Conservation (phyloP, 2,888 invertebrate genomes). For the Dynastes tityus region DNA sequence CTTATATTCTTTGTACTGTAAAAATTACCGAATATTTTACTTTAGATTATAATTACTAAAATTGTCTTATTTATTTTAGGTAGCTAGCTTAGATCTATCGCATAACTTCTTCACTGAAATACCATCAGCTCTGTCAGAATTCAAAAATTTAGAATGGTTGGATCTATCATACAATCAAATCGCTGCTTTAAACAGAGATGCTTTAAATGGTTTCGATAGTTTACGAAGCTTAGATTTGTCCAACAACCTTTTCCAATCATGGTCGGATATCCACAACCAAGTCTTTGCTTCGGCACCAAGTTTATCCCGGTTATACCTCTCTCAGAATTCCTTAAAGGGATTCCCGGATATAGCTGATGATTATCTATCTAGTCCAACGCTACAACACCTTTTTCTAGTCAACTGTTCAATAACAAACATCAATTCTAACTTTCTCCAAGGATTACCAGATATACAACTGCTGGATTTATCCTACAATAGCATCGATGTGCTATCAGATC, state of each 20-base stretch:
- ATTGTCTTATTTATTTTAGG: constrained; percentile 70
- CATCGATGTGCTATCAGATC: constrained; percentile 53
- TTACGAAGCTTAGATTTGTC: constrained; percentile 77
- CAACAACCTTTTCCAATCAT: constrained; percentile 75
- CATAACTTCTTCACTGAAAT: constrained; percentile 76
- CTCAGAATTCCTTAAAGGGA: constrained; percentile 74
- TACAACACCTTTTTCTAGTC: constrained; percentile 76
- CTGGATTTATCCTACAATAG: constrained; percentile 54
- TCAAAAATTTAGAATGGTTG: constrained; percentile 72
- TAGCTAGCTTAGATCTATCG: constrained; percentile 77
- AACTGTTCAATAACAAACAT: constrained; percentile 75
- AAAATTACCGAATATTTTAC: no score
- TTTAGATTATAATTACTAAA: constrained; percentile 10
- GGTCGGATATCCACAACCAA: constrained; percentile 75
- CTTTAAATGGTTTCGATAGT: constrained; percentile 73
- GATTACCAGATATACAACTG: constrained; percentile 48
- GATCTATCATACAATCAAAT: constrained; percentile 71
- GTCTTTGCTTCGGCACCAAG: constrained; percentile 71
- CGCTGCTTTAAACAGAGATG: constrained; percentile 59
- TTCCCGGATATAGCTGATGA: constrained; percentile 59
- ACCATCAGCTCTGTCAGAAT: constrained; percentile 72
- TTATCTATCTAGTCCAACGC: constrained; percentile 74
- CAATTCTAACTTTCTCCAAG: constrained; percentile 47
- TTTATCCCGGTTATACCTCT: constrained; percentile 77
- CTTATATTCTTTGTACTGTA: no score